These are phyloP conservation scores for Morone chrysops DNA, from an alignment of 2,113 vertebrate species.

Conservation along the genomic window DNA sequence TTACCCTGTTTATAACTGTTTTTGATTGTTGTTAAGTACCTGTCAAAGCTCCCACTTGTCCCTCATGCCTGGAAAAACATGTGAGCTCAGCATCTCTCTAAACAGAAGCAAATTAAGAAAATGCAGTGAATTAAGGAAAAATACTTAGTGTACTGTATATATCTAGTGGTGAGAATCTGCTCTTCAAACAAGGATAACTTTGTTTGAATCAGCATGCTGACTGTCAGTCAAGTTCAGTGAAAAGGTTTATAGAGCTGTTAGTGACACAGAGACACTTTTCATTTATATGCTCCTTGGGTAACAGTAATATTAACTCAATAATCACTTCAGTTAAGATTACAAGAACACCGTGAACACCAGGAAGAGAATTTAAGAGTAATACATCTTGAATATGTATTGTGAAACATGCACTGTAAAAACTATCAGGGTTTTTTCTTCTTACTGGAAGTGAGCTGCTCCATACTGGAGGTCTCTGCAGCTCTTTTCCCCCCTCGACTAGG, in stretches of 20 bases:
- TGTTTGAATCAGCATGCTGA: constrained; percentile 32
- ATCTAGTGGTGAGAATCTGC: constrained; percentile 53
- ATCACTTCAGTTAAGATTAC: constrained; percentile 40
- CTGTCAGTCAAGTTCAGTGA: constrained; percentile 51
- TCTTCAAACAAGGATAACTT: constrained; percentile 52
- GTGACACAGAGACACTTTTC: constrained; percentile 28
- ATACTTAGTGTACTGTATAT: constrained; percentile 34
- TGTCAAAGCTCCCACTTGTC: constrained; percentile 75
- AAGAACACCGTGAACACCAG: constrained; percentile 47
- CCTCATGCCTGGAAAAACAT: constrained; percentile 75
- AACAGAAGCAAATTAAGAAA: constrained; percentile 55
- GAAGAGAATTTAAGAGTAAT: constrained; percentile 48
- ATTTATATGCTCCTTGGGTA: constrained; percentile 26
- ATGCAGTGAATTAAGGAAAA: constrained; percentile 61
- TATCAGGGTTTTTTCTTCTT: constrained; percentile 57
- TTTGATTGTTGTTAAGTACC: constrained; percentile 82
- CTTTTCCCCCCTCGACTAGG: constrained; percentile 31
- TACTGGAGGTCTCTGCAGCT: constrained; percentile 52
- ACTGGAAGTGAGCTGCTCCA: constrained; percentile 44
- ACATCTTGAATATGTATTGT: constrained; percentile 57
- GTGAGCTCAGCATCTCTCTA: constrained; percentile 78
- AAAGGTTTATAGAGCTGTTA: constrained; percentile 25
- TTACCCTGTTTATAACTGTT: constrained; percentile 75
- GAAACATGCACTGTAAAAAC: constrained; percentile 67
- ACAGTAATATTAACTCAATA: constrained; percentile 57